phyloP scores from a whole-genome alignment of 1,140 invertebrate genomes.

The Brachionus rotundiformis region DNA sequence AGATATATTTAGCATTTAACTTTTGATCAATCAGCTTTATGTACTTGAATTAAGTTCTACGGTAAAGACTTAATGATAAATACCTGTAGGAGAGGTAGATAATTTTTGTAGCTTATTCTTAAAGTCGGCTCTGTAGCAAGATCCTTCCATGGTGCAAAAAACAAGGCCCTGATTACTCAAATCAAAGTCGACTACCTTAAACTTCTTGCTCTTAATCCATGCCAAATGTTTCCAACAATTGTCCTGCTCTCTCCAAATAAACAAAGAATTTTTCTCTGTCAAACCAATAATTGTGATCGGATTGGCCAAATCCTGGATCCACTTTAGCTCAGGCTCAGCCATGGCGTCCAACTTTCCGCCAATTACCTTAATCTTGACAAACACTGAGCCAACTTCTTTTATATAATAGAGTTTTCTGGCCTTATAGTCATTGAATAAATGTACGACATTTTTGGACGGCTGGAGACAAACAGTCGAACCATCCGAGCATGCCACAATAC shows the following conservation, averaged over 20 bases:
- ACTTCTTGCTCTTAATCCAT: slow-evolving; percentile 24
- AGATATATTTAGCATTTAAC: too few species aligned
- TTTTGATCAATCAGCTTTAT: too few species aligned
- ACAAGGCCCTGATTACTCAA: slow-evolving; percentile 10
- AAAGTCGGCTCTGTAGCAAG: slow-evolving; percentile 32
- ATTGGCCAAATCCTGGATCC: background rate
- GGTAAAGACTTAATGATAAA: too few species aligned
- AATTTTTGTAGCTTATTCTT: background rate
- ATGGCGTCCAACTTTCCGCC: slow-evolving; percentile 20
- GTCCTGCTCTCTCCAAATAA: slow-evolving; percentile 18
- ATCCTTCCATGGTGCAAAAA: slow-evolving; percentile 5
- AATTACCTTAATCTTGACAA: background rate
- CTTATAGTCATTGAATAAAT: slow-evolving; percentile 72
- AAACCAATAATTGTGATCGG: slow-evolving; percentile 8
- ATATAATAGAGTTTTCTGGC: slow-evolving; percentile 60
- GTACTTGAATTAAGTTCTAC: too few species aligned
- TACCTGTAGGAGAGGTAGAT: background rate
- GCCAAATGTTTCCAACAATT: slow-evolving; percentile 23
- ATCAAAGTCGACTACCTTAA: slow-evolving; percentile 45
- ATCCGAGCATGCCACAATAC: slow-evolving; percentile 69
- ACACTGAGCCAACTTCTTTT: background rate
- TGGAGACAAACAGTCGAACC: slow-evolving; percentile 71
- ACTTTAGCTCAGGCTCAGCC: background rate
- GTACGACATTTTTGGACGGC: slow-evolving; percentile 70
- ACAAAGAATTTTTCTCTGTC: slow-evolving; percentile 31